Evolutionary conservation across 1,140 invertebrate genomes (phyloP).

Genomic region (Hyposmocoma kahamanoa): DNA sequence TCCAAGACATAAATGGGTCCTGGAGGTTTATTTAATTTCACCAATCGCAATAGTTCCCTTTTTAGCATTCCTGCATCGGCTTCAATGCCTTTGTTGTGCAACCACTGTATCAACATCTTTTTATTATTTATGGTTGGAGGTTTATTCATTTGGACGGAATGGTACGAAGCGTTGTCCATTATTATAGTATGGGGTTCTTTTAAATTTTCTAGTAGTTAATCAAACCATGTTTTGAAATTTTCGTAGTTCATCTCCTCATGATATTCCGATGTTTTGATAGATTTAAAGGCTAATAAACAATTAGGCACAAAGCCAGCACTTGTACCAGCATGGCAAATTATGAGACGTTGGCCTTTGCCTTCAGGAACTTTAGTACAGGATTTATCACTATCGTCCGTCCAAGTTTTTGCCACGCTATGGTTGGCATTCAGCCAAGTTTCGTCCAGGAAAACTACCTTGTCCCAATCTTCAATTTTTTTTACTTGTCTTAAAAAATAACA

Average conservation of each 20-base stretch:
- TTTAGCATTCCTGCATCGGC: slow-evolving; percentile 5
- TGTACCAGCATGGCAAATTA: slow-evolving; percentile 24
- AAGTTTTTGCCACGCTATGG: slow-evolving; percentile 16
- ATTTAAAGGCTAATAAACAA: slow-evolving; percentile 14
- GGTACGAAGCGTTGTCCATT: slow-evolving; percentile 8
- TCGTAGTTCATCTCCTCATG: slow-evolving; percentile 10
- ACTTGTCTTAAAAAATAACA: slow-evolving; percentile 25
- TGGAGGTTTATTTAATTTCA: slow-evolving; percentile 6
- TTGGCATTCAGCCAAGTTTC: slow-evolving; percentile 28
- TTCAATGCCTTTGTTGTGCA: slow-evolving; percentile 1
- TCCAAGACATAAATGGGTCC: not conserved
- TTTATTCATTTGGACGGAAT: slow-evolving; percentile 4
- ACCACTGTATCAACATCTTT: not conserved
- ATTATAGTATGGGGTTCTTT: not conserved
- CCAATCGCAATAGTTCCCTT: slow-evolving; percentile 4
- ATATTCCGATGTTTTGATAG: slow-evolving; percentile 12
- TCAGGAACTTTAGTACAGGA: slow-evolving; percentile 18
- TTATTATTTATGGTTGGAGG: not conserved
- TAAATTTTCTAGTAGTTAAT: not conserved
- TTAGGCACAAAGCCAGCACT: slow-evolving; percentile 12
- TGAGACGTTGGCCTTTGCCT: slow-evolving; percentile 20
- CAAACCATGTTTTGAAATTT: slow-evolving; percentile 5
- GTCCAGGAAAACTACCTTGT: no score
- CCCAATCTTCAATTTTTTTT: no score
- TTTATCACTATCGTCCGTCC: slow-evolving; percentile 15